Base-by-base conservation (phyloP, 2,113 vertebrate genomes). In the Catagonus wagneri region DNA sequence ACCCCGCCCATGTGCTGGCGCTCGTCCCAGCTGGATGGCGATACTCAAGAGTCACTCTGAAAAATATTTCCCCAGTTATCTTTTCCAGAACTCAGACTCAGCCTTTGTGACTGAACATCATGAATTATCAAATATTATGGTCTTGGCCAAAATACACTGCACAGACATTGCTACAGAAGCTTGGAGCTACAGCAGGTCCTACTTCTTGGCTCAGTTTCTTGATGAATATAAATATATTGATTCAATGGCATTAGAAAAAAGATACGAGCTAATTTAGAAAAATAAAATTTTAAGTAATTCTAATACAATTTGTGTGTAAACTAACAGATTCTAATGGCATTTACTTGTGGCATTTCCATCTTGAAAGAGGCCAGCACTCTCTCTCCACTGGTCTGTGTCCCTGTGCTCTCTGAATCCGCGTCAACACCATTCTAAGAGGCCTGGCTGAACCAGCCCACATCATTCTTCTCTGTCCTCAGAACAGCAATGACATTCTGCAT, bases 211-310 rank as follows among this genome's bases (percentile, higher is more conserved):
- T 76, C 15, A 1, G 44, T 79, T 79, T 93, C 54, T 93, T 36
- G 56, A 17, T 63, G 81, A 84, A 10, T 39, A 63, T 72, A 86
- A 95, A 91, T 27, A 58, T 4, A 11, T 50, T 36, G 66, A 91
- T 83, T 52, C 54, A 95, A 52, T 81, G 36, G 44, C 27, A 39
- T n/a, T 50, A 81, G 34, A 54, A 34, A 97, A 88, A 56, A 39
- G 34, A 95, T 93, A 87, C 14, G 34, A 83, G 56, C 19, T 81
- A 93, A 96, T 65, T 84, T 34, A 75, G 75, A 86, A n/a, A 69
- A 19, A 50, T 88, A 75, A 79, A 88, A 36, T 63, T 63, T 65
- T 88, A 93, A 75, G 68, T 63, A 60, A 72, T 44, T 44, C 50
- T 81, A 75, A 85, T 69, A 36, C 89, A 86, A 90, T 61, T 19